These are phyloP conservation scores for Nyleta sp. DNA, from an alignment of 2,888 invertebrate species.

Conservation along the genomic window DNA sequence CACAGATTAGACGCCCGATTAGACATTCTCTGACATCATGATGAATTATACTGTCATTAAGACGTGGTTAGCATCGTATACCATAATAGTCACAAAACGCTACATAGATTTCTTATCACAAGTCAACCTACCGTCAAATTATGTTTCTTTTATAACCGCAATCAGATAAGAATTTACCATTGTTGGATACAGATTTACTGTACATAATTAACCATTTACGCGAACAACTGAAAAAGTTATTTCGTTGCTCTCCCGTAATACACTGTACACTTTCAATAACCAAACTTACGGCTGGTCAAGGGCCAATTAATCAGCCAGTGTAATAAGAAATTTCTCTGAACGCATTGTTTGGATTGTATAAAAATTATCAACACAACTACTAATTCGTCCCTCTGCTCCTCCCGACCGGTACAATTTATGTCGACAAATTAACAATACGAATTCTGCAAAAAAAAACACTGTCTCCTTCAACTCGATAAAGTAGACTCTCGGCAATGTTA, in stretches of 20 bases:
- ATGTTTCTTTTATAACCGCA: too few species aligned
- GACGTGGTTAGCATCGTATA: too few species aligned
- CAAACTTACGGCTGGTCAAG: slow-evolving; percentile 6
- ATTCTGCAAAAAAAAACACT: background rate
- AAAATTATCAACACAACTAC: slow-evolving; percentile 8
- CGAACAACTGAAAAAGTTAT: too few species aligned
- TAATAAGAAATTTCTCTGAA: slow-evolving; percentile 16
- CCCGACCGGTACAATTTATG: slow-evolving; percentile 15
- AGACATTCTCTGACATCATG: too few species aligned
- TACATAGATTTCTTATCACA: too few species aligned
- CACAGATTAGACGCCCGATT: too few species aligned
- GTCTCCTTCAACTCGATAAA: slow-evolving; percentile 2
- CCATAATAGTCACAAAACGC: too few species aligned
- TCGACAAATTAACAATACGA: slow-evolving; percentile 32
- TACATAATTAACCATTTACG: too few species aligned
- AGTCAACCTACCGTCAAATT: too few species aligned
- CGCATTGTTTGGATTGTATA: background rate
- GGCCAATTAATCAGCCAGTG: slow-evolving; percentile 28
- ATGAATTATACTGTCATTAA: too few species aligned
- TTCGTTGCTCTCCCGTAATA: background rate
- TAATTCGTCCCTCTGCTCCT: background rate
- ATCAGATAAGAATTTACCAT: too few species aligned
- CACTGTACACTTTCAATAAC: slow-evolving; percentile 20
- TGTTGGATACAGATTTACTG: too few species aligned
- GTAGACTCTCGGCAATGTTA: slow-evolving; percentile 2